These are phyloP conservation scores for Propithecus deckenii DNA, from an alignment of 2,797 vertebrate genomes.

Conservation along the genomic window DNA sequence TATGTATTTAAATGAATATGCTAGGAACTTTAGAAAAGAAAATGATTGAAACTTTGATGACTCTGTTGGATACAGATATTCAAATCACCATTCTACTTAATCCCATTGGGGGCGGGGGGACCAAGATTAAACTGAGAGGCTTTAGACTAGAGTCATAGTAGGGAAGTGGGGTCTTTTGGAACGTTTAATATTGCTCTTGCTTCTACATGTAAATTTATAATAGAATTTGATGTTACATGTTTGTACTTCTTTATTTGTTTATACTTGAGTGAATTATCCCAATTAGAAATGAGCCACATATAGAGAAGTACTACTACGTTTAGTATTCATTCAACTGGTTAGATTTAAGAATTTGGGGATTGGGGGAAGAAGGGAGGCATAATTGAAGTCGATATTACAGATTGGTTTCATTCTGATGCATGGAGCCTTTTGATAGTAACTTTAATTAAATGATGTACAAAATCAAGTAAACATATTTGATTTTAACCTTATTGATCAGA, in stretches of 20 bases:
- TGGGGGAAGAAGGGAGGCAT: not conserved
- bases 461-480: not conserved
- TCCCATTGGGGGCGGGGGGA: not conserved
- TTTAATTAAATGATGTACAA: not conserved
- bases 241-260: not conserved
- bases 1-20: not conserved
- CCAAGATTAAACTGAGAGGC: not conserved
- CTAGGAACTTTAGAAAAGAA: not conserved
- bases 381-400: not conserved
- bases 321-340: not conserved
- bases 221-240: not conserved
- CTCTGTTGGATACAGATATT: not conserved
- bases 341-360: not conserved
- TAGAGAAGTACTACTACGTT: not conserved
- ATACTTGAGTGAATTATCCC: not conserved
- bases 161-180: not conserved
- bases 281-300: not conserved
- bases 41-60: not conserved
- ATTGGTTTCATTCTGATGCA: not conserved
- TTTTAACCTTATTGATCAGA: not conserved
- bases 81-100: not conserved
- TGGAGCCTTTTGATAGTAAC: not conserved
- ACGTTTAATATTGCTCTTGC: not conserved
- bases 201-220: not conserved
- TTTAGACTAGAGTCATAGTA: not conserved